Evolutionary conservation across 2,888 invertebrate species (phyloP).

Genomic region (Beris morrisii): DNA sequence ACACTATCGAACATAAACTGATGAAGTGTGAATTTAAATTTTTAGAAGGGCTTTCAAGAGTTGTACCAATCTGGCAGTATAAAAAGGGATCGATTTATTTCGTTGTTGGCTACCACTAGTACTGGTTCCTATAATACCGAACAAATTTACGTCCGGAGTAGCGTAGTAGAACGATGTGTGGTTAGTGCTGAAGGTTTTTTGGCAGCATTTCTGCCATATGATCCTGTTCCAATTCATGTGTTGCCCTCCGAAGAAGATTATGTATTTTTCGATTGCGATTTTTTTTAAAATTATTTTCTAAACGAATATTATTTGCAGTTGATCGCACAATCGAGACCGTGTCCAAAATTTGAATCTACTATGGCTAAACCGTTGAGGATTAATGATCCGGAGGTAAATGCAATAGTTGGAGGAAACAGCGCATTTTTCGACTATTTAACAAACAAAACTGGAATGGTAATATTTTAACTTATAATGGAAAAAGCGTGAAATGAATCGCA

Average conservation of each 20-base stretch:
- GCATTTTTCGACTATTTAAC: background rate
- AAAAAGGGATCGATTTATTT: too few relatives aligned
- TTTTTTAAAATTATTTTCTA: background rate
- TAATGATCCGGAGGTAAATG: slow-evolving; percentile 2
- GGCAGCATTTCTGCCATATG: slow-evolving; percentile 4
- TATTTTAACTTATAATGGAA: too few relatives aligned
- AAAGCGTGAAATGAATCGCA: too few relatives aligned
- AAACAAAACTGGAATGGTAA: slow-evolving; percentile 16
- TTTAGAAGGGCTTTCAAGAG: too few relatives aligned
- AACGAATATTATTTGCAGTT: background rate
- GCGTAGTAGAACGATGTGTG: slow-evolving; percentile 2
- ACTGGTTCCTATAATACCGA: slow-evolving; percentile 2
- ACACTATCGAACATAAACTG: too few relatives aligned
- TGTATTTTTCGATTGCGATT: background rate
- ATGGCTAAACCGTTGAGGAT: background rate
- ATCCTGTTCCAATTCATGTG: background rate
- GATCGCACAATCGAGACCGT: background rate
- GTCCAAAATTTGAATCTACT: slow-evolving; percentile 5
- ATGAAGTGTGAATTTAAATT: too few relatives aligned
- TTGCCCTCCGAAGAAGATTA: background rate
- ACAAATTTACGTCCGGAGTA: slow-evolving; percentile 8
- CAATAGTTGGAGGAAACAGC: background rate
- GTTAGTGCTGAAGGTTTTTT: slow-evolving; percentile 13
- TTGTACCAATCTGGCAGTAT: too few relatives aligned
- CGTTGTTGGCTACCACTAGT: background rate